Conservation (phyloP, 2,797 vertebrate species). For the Anguilla marmorata region DNA sequence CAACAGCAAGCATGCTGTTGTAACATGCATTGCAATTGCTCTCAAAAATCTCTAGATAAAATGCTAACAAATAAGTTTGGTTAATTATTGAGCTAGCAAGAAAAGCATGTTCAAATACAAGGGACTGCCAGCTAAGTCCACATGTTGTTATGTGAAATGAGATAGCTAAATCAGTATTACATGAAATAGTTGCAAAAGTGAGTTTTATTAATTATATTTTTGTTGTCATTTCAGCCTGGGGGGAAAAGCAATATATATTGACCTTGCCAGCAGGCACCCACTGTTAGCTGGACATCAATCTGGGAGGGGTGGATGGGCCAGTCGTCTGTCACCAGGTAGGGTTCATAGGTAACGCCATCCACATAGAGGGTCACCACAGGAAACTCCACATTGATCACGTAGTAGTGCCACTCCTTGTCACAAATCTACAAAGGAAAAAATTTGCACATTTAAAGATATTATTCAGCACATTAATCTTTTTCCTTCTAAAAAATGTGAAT, state of each 20-base stretch:
- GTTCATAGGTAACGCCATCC: slow-evolving; percentile 92
- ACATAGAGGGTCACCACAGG: slow-evolving; percentile 92
- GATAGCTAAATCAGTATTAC: neutral
- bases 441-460: neutral
- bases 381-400: slow-evolving; percentile 94
- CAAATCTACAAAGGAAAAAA: slow-evolving; percentile 80
- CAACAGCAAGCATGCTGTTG: neutral
- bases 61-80: neutral
- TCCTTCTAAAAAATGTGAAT: slow-evolving; percentile 27
- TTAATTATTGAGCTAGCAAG: neutral
- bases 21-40: neutral
- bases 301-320: slow-evolving; percentile 95
- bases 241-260: slow-evolving; percentile 49
- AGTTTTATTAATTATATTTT: neutral
- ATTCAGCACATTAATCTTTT: neutral
- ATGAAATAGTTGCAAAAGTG: neutral
- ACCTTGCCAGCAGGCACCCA: slow-evolving; percentile 99
- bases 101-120: neutral
- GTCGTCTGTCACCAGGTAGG: slow-evolving; percentile 97
- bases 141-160: neutral
- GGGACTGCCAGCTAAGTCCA: neutral
- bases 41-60: neutral
- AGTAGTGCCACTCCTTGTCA: slow-evolving; percentile 99
- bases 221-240: neutral
- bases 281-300: slow-evolving; percentile 92